Conservation (phyloP, 2,113 vertebrate genomes). For the Gnathonemus longibarbis region DNA sequence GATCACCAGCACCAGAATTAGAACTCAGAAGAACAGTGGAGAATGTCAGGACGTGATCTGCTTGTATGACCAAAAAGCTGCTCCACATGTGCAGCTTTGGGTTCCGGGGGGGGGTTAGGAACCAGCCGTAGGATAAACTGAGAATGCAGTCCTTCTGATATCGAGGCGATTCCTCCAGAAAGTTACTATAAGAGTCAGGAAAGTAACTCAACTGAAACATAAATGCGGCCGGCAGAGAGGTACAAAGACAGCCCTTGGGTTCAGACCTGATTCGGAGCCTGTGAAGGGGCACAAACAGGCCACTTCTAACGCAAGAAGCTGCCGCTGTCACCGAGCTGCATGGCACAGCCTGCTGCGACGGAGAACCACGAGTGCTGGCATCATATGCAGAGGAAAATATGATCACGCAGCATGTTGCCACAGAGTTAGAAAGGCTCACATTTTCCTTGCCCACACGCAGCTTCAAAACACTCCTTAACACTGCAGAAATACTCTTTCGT, state of each 20-base stretch:
- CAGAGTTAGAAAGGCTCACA: slow-evolving; percentile 15
- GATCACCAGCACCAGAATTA: not conserved
- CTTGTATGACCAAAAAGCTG: not conserved
- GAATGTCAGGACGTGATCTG: not conserved
- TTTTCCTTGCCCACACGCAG: not conserved
- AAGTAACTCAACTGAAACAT: not conserved
- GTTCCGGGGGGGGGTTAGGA: not conserved
- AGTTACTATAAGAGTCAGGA: not conserved
- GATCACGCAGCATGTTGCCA: slow-evolving; percentile 27
- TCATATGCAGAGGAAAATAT: slow-evolving; percentile 33
- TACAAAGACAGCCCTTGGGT: not conserved
- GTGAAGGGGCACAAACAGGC: not conserved
- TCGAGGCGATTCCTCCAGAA: not conserved
- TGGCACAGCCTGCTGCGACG: not conserved
- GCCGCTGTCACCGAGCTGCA: not conserved
- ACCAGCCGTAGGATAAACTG: not conserved
- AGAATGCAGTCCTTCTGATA: not conserved
- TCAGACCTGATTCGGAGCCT: not conserved
- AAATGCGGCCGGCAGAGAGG: not conserved
- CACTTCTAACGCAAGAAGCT: not conserved
- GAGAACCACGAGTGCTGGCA: not conserved
- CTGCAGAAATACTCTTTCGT: not conserved
- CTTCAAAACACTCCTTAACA: not conserved
- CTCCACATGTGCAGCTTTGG: not conserved
- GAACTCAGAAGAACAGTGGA: not conserved